Conservation (phyloP, 2,113 vertebrate species). For the Oenanthe melanoleuca region DNA sequence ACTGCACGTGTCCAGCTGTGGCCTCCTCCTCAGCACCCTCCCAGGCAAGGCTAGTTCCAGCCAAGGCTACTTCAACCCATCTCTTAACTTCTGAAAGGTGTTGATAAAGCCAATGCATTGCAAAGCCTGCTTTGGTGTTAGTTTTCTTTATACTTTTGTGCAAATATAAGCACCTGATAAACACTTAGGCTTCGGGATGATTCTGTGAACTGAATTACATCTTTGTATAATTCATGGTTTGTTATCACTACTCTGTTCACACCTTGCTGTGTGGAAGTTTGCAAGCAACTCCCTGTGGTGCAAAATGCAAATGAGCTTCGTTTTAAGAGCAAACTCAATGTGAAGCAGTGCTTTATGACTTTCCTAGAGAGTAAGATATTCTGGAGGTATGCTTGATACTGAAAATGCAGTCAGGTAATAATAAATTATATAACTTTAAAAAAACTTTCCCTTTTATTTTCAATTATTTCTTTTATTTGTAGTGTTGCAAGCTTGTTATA, state of each 20-base stretch:
- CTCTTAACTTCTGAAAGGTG: not conserved
- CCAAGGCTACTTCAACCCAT: not conserved
- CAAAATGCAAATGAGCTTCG: not conserved
- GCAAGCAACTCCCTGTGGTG: not conserved
- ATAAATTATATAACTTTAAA: not conserved
- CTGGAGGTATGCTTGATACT: not conserved
- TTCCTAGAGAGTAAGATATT: not conserved
- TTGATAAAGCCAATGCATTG: not conserved
- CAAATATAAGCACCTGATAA: not conserved
- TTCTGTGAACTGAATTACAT: not conserved
- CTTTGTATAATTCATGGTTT: not conserved
- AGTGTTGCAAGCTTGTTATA: not conserved
- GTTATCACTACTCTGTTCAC: not conserved
- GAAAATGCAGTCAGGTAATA: not conserved
- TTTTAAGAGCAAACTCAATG: not conserved
- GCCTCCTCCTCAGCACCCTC: not conserved
- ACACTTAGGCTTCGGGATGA: not conserved
- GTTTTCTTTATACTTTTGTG: too few relatives aligned
- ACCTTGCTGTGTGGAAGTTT: conserved; percentile 4
- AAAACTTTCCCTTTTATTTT: not conserved
- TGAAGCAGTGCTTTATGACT: not conserved
- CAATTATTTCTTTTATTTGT: not conserved
- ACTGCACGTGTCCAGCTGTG: not conserved
- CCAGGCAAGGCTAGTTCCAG: not conserved
- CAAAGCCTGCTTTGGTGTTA: too few relatives aligned